phyloP scores from a whole-genome alignment of 1,140 invertebrate genomes.

The Diachasmimorpha longicaudata region DNA sequence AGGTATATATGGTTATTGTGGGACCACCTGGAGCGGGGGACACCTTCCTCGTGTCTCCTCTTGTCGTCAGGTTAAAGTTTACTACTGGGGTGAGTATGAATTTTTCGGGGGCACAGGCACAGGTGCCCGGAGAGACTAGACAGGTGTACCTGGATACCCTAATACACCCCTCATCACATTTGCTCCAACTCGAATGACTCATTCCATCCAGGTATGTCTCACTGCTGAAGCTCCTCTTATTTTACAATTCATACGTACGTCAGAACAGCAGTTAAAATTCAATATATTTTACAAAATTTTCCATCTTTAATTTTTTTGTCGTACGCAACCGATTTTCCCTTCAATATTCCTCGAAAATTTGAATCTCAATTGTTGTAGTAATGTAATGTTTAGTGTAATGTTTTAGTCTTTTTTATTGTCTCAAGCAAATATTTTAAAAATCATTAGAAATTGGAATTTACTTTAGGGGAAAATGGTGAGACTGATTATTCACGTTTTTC shows the following conservation, averaged over 20 bases:
- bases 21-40: neutral
- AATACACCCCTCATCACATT: neutral
- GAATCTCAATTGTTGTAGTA: too few species aligned
- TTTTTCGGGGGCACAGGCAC: constrained; percentile 13
- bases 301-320: too few species aligned
- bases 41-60: neutral
- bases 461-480: too few species aligned
- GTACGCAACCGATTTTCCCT: too few species aligned
- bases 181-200: neutral
- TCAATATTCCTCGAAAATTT: too few species aligned
- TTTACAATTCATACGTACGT: neutral
- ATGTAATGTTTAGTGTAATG: too few species aligned
- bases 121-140: neutral
- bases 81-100: neutral
- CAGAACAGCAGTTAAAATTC: too few species aligned
- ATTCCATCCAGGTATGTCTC: neutral
- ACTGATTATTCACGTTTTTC: too few species aligned
- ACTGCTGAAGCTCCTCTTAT: neutral
- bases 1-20: neutral
- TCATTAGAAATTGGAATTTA: too few species aligned
- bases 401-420: too few species aligned
- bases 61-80: neutral
- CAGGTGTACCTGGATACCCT: constrained; percentile 18
- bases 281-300: too few species aligned
- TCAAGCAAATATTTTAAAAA: too few species aligned